Conservation (phyloP, 1,140 invertebrate genomes). For the Harlomillsia oculata region DNA sequence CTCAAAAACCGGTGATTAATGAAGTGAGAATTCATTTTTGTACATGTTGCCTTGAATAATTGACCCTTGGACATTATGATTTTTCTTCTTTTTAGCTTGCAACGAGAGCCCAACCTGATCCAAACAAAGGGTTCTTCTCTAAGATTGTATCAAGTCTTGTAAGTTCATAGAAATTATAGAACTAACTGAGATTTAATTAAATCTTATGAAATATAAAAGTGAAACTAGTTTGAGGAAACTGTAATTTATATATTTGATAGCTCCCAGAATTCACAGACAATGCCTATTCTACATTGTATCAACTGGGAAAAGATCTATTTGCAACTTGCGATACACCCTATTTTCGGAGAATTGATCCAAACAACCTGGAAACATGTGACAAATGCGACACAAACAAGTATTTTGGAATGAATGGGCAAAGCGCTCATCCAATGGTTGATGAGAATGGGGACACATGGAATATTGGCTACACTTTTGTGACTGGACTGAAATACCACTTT, state of each 20-base stretch:
- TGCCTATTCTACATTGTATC: conserved; percentile 11
- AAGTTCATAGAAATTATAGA: neutral
- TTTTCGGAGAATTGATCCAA: conserved; percentile 15
- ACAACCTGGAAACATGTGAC: conserved; percentile 4
- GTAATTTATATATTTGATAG: too few species aligned
- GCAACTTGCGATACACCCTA: conserved; percentile 20
- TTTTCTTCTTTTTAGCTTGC: too few species aligned
- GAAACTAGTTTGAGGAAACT: neutral
- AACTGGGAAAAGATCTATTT: conserved; percentile 17
- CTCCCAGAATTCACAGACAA: conserved; percentile 29
- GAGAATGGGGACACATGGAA: conserved; percentile 40
- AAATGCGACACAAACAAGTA: conserved; percentile 22
- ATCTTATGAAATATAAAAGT: neutral
- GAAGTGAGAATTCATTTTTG: too few species aligned
- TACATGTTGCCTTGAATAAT: too few species aligned
- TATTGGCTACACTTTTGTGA: conserved; percentile 37
- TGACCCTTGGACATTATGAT: too few species aligned
- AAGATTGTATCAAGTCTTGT: conserved; percentile 31
- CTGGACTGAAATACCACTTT: conserved; percentile 36
- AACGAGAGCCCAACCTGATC: conserved; percentile 40
- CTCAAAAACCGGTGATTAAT: conserved; percentile 39
- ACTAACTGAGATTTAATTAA: neutral
- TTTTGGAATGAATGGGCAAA: conserved; percentile 18
- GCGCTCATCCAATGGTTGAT: conserved; percentile 35
- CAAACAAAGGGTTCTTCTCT: conserved; percentile 41